Percentiles rank a stretch among this genome's conserved stretches.
Conservation (phyloP, 2,888 invertebrate species). For the Druceiella hillmani region DNA sequence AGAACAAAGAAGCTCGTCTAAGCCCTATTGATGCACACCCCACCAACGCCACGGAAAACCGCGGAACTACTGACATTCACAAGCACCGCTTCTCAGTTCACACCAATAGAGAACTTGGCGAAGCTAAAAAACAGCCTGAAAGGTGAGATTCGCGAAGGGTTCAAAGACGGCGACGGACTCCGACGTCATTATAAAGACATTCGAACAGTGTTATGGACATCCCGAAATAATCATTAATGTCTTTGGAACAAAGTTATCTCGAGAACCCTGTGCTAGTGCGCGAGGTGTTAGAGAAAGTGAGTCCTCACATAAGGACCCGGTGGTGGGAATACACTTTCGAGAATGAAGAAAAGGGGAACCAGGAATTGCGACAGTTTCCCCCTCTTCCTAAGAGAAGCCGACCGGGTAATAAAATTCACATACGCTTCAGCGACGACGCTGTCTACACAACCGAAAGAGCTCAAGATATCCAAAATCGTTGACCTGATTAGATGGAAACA, state of each 20-base stretch:
- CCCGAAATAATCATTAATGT: slow-evolving; percentile 20
- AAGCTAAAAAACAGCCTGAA: background rate
- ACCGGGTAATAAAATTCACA: background rate
- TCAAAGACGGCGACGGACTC: slow-evolving; percentile 14
- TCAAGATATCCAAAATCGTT: no score
- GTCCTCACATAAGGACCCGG: slow-evolving; percentile 1
- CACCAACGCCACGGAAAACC: background rate
- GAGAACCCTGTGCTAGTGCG: slow-evolving; percentile 3
- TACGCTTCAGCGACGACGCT: background rate
- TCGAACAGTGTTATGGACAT: slow-evolving; percentile 22
- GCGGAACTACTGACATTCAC: background rate
- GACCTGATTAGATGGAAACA: no score
- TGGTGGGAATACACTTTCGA: slow-evolving; percentile 3
- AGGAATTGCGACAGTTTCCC: background rate
- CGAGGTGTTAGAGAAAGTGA: slow-evolving; percentile 2
- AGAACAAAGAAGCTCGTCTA: no score
- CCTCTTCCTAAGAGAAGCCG: slow-evolving; percentile 2
- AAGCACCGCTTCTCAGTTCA: background rate
- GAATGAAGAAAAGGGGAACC: slow-evolving; percentile 1
- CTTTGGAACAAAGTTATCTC: slow-evolving; percentile 3
- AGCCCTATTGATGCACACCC: background rate
- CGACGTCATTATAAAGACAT: slow-evolving; percentile 15
- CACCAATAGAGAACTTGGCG: background rate
- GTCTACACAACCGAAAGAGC: background rate
- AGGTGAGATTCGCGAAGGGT: background rate